phyloP scores from a whole-genome alignment of 1,140 invertebrate genomes.

The Grapholita molesta region DNA sequence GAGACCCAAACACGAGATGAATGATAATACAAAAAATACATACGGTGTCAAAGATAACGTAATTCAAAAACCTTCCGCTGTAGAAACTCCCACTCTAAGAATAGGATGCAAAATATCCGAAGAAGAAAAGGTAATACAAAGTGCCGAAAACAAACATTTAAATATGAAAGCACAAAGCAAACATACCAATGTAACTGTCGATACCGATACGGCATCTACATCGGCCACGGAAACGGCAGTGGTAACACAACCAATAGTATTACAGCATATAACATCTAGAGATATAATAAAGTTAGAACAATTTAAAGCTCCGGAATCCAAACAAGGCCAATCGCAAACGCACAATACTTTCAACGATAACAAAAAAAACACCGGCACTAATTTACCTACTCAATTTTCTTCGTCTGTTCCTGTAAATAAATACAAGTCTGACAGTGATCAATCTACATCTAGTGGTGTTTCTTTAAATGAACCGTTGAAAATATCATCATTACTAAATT shows the following conservation, averaged over 20 bases:
- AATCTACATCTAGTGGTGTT: not conserved
- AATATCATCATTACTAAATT: slow-evolving; percentile 64
- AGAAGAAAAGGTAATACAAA: not conserved
- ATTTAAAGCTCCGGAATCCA: not conserved
- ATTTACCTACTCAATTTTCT: not conserved
- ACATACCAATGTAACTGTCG: not conserved
- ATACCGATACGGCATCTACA: not conserved
- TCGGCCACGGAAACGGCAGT: slow-evolving; percentile 5
- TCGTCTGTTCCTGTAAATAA: not conserved
- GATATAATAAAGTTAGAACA: slow-evolving; percentile 2
- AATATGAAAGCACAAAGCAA: not conserved
- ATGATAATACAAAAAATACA: not conserved
- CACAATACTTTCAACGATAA: not conserved
- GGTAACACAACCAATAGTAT: slow-evolving; percentile 12
- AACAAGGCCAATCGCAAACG: not conserved
- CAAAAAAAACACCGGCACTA: not conserved
- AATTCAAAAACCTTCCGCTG: slow-evolving; percentile 19
- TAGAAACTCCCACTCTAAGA: slow-evolving; percentile 54
- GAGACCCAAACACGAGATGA: slow-evolving; percentile 38
- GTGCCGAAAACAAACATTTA: not conserved
- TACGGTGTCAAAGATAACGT: slow-evolving; percentile 7
- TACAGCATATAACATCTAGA: not conserved
- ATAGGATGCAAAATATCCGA: slow-evolving; percentile 39
- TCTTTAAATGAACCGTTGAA: slow-evolving; percentile 50
- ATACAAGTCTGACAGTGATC: not conserved